Evolutionary conservation across 2,113 vertebrate genomes (phyloP), one percentile per base, ranked within the genome.

Genomic region (Balaeniceps rex): DNA sequence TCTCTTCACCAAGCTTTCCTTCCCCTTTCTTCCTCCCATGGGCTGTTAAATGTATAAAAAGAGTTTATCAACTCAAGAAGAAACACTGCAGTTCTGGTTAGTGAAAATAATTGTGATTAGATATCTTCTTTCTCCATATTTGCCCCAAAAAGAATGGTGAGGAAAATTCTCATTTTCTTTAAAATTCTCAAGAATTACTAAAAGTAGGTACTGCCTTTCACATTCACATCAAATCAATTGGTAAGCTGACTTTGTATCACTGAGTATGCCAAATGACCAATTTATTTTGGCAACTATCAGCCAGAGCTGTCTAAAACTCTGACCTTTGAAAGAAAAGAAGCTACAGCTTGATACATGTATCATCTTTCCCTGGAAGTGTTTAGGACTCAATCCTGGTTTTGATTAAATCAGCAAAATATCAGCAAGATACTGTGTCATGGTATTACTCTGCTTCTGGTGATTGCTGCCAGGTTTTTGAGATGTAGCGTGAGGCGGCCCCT

Each of bases 11-110:
- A 81, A 83, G 90, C 40, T 24, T n/a, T 44, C 42, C 46, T 65
- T 91, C 38, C 42, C 33, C 24, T 34, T 66, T 90, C 60, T 68
- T 84, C 55, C 87, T 94, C 77, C 90, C 90, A 65, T 10, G 51
- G 89, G 89, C 89, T 88, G 46, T 85, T 92, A 22, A 87, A n/a
- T 57, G 14, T 66, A 66, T 52, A 36, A 74, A 74, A 70, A 81
- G 63, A 94, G 90, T 83, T 80, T 75, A 88, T 22, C 58, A 51
- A 19, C 57, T 65, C 75, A 63, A 77, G 84, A 91, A 91, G 79
- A 90, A 96, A 64, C 38, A 40, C n/a, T 58, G 71, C 10, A 26
- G 25, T 64, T 81, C 55, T 40, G 18, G 33, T 52, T 70, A 86
- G 68, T 28, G 71, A 88, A 87, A 94, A 77, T 63, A 72, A 93